Evolutionary conservation across 2,113 vertebrate species (phyloP).

Genomic region (Grammomys dolichurus): DNA sequence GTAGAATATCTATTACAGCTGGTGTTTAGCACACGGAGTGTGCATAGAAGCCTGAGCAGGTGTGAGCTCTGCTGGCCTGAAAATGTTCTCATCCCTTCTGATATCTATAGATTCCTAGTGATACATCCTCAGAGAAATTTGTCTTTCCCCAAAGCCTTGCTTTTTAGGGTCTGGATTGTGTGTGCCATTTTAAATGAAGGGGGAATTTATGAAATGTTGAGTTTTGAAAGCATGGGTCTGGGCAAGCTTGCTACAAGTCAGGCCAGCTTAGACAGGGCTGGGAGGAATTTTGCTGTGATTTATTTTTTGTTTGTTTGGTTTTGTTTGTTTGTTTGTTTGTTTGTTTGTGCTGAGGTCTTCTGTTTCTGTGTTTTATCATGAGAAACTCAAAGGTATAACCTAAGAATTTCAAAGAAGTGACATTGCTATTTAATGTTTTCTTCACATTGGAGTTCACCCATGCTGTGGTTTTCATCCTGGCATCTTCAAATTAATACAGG

Average conservation of each 20-base stretch:
- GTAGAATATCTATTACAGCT: rapidly evolving
- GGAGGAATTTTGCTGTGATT: not conserved
- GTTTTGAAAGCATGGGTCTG: not conserved
- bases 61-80: not conserved
- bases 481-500: not conserved
- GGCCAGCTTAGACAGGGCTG: not conserved
- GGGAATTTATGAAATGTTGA: not conserved
- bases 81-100: not conserved
- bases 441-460: not conserved
- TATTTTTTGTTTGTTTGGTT: too few species aligned
- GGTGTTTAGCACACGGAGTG: rapidly evolving
- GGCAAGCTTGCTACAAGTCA: not conserved
- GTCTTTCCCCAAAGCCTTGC: not conserved
- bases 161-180: not conserved
- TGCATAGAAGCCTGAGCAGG: not conserved
- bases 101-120: not conserved
- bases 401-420: not conserved
- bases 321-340: not conserved
- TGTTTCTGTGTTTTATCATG: too few species aligned
- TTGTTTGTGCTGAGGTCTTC: not conserved
- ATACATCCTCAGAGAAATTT: rapidly evolving
- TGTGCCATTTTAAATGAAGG: not conserved
- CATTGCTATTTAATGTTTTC: not conserved
- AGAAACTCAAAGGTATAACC: not conserved
- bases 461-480: not conserved